A percentile compares a stretch with the other conserved stretches of the same genome.
These are phyloP conservation scores for Melanerpes formicivorus DNA, from an alignment of 2,113 vertebrate species.

Conservation along the genomic window DNA sequence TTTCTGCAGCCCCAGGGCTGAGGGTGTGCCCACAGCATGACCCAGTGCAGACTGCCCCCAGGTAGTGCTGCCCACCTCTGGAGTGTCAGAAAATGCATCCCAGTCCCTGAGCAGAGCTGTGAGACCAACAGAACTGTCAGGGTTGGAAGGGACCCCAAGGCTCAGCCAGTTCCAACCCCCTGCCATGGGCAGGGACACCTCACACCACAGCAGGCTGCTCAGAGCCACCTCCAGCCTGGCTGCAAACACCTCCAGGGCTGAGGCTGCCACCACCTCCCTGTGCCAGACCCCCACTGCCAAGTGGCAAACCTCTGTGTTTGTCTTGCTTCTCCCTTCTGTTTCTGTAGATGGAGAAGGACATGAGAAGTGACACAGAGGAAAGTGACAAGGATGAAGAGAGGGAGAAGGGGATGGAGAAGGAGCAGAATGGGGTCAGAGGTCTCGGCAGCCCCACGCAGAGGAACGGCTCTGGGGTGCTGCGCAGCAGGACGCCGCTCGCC, in stretches of 20 bases:
- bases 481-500: background rate
- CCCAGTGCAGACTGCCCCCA: background rate
- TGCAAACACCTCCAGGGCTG: too few relatives aligned
- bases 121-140: background rate
- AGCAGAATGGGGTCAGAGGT: constrained; percentile 42
- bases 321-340: constrained; percentile 83
- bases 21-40: background rate
- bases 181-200: too few relatives aligned
- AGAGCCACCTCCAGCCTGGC: too few relatives aligned
- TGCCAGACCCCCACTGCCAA: too few relatives aligned
- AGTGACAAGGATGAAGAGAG: constrained; percentile 65
- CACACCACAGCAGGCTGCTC: too few relatives aligned
- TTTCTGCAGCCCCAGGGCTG: background rate
- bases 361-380: constrained; percentile 91
- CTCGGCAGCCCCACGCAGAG: constrained; percentile 75
- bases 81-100: background rate
- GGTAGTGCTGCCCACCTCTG: background rate
- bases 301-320: constrained; percentile 64
- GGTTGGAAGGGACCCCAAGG: too few relatives aligned
- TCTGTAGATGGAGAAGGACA: constrained; percentile 86
- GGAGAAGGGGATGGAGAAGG: constrained; percentile 27
- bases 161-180: too few relatives aligned
- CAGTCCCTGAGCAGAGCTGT: background rate
- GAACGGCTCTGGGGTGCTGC: constrained; percentile 1
- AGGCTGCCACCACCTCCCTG: too few relatives aligned